phyloP scores from a whole-genome alignment of 2,113 vertebrate genomes.

The Mixornis gularis region DNA sequence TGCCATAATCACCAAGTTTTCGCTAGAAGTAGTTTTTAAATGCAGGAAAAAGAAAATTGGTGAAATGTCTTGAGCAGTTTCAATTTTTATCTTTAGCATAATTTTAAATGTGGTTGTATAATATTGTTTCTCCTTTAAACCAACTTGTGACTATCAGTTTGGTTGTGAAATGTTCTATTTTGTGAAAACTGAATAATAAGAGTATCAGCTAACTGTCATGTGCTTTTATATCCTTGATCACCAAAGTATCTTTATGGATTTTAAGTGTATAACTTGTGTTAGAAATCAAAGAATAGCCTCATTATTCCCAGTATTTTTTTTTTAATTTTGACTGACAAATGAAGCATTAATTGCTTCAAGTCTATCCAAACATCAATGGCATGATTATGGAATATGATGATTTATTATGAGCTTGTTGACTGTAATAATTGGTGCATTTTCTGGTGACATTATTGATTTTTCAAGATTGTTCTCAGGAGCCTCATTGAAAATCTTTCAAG shows the following conservation, averaged over 20 bases:
- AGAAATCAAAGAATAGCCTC: neutral
- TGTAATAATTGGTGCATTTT: slow-evolving; percentile 17
- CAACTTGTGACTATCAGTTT: neutral
- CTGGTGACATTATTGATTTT: slow-evolving; percentile 37
- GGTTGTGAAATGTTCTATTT: neutral
- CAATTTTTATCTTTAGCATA: neutral
- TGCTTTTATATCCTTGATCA: neutral
- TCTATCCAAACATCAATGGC: neutral
- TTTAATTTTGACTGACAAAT: neutral
- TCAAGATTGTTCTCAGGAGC: neutral
- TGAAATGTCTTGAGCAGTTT: neutral
- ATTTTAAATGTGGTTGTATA: neutral
- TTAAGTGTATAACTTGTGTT: neutral
- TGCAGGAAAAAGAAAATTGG: neutral
- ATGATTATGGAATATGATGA: neutral
- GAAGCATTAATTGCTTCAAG: neutral
- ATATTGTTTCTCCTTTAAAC: neutral
- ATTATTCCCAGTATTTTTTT: neutral
- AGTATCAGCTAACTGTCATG: neutral
- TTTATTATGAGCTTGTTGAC: slow-evolving; percentile 14
- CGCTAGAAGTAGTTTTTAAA: neutral
- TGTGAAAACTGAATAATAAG: neutral
- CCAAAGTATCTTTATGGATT: neutral
- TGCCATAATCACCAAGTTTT: neutral
- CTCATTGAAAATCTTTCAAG: slow-evolving; percentile 39